Conservation (phyloP, 2,797 vertebrate genomes). For the Girardinus metallicus region DNA sequence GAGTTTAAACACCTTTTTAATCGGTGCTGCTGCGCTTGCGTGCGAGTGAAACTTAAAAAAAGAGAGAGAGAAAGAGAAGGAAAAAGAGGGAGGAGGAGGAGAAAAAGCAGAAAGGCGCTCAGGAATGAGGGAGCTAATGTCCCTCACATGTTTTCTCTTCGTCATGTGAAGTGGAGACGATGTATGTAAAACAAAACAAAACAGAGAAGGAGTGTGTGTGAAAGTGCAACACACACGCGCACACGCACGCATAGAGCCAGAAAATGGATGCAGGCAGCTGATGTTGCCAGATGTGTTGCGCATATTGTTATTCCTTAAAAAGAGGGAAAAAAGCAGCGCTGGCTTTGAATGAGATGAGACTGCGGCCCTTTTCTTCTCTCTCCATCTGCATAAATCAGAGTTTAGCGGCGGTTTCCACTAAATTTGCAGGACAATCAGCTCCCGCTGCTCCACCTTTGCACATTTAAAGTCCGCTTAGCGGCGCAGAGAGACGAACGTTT, state of each 20-base stretch:
- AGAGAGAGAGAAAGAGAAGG: neutral
- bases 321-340: neutral
- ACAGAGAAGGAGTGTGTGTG: slow-evolving; percentile 2
- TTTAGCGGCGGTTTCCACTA: neutral
- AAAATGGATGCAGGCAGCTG: slow-evolving; percentile 51
- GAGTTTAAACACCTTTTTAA: slow-evolving; percentile 30
- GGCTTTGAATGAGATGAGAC: slow-evolving; percentile 61
- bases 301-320: slow-evolving; percentile 32
- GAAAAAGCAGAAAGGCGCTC: slow-evolving; percentile 41
- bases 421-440: neutral
- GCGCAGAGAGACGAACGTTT: neutral
- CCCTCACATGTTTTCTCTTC: slow-evolving; percentile 58
- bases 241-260: neutral
- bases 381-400: neutral
- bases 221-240: neutral
- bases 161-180: slow-evolving; percentile 28
- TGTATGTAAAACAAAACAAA: neutral
- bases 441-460: neutral
- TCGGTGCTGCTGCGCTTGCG: slow-evolving; percentile 19
- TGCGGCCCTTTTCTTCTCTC: slow-evolving; percentile 7
- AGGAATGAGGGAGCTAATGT: slow-evolving; percentile 46
- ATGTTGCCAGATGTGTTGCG: slow-evolving; percentile 72
- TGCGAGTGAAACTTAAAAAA: slow-evolving; percentile 18
- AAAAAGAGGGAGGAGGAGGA: neutral
- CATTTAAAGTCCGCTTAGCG: neutral